A percentile compares a stretch with the other conserved stretches of the same genome.
Evolutionary conservation across 2,797 vertebrate species (phyloP).

Genomic region (Sciurus carolinensis): DNA sequence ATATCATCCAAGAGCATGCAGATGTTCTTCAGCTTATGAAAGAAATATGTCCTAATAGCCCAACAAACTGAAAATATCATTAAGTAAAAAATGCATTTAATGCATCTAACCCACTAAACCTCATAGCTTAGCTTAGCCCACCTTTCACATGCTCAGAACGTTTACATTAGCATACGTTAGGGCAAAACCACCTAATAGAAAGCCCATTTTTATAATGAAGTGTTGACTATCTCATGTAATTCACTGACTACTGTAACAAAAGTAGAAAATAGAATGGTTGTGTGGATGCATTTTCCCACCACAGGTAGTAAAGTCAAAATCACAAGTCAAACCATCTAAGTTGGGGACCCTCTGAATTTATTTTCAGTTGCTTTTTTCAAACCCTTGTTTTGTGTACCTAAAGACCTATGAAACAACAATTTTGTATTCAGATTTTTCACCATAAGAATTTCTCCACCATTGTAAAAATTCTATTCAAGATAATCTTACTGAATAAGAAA

Average conservation of each 20-base stretch:
- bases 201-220: not conserved
- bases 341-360: not conserved
- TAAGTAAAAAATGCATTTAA: not conserved
- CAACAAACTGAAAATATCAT: not conserved
- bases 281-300: not conserved
- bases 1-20: not conserved
- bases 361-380: not conserved
- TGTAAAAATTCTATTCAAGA: conserved; percentile 51
- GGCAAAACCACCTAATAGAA: not conserved
- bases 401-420: conserved; percentile 3
- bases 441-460: not conserved
- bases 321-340: too few species aligned
- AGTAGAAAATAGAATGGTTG: not conserved
- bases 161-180: not conserved
- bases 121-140: not conserved
- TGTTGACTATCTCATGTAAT: not conserved
- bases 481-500: conserved; percentile 47
- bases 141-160: not conserved
- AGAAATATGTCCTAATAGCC: not conserved
- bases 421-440: not conserved
- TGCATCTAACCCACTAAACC: not conserved
- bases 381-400: not conserved
- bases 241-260: not conserved
- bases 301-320: not conserved
- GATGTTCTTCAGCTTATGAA: not conserved